Base-by-base conservation (phyloP, 2,797 vertebrate species). In the Psittacula derbiana region DNA sequence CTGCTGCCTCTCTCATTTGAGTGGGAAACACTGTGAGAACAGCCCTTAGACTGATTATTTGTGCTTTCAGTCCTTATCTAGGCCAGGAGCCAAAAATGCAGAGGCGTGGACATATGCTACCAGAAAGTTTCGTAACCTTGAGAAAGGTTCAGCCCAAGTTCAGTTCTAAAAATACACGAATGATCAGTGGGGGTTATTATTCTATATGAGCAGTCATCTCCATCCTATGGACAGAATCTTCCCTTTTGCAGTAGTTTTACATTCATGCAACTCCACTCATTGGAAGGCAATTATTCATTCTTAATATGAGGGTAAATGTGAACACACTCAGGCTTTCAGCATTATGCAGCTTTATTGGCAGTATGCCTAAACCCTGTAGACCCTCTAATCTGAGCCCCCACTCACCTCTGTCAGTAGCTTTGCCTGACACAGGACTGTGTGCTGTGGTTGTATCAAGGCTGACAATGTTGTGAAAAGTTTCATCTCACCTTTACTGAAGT, bases 71-170 rank as follows among this genome's bases (percentile, higher is more conserved):
- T 62, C 80, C 92, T 91, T 90, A 92, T 91, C 90, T 89, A 93
- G 93, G 78, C 85, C 64, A 74, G 46, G 8, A 91, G 82, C 80
- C 90, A 95, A 86, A 97, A 95, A 70, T 8, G 2, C 53, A 91
- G 92, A 92, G 58, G 79, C 31, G 72, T 93, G 69, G 36, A 78
- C 43, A n/a, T 78, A 70, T 80, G 71, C 85, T 90, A 92, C 61
- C 69, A 88, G 74, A 90, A 95, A 86, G 33, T 57, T 88, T 21
- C 60, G 60, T 92, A 96, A 89, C 58, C 85, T 91, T 96, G 74
- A 91, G 81, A 66, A 66, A 88, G 62, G 95, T 95, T 96, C 95
- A 97, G 75, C 57, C 60, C 64, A 78, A 97, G 92, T 96, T 97
- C 95, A 97, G 47, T 79, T 93, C 95, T 93, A 96, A 97, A 97